A percentile compares a stretch with the other conserved stretches of the same genome.
These are phyloP conservation scores for Melieria crassipennis DNA, from an alignment of 2,888 invertebrate species.

Conservation along the genomic window DNA sequence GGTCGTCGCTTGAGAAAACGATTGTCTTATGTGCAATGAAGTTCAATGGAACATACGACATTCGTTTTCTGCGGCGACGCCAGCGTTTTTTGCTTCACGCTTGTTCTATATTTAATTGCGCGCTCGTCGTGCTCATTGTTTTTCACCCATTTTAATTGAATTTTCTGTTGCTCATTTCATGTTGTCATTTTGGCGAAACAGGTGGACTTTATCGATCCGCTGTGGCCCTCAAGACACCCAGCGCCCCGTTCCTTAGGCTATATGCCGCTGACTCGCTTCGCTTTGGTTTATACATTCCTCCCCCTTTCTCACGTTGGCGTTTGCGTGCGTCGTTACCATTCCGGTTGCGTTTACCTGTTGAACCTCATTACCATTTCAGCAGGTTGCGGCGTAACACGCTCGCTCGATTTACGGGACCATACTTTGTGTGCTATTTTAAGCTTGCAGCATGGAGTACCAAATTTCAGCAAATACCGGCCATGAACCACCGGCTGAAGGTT, in stretches of 20 bases:
- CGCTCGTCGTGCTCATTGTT: too few species aligned
- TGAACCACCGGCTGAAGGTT: neutral
- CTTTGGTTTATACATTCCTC: neutral
- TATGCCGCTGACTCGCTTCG: slow-evolving; percentile 3
- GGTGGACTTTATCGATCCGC: slow-evolving; percentile 35
- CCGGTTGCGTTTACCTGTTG: slow-evolving; percentile 20
- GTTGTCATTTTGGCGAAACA: slow-evolving; percentile 21
- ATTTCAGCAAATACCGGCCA: neutral
- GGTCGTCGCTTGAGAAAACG: too few species aligned
- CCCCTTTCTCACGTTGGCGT: neutral
- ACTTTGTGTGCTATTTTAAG: neutral
- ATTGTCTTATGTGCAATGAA: too few species aligned
- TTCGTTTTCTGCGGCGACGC: too few species aligned
- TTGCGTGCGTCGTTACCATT: neutral
- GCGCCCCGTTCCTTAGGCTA: too few species aligned
- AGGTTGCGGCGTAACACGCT: too few species aligned
- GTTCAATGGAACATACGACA: too few species aligned
- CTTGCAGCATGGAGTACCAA: neutral
- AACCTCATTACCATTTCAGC: slow-evolving; percentile 7
- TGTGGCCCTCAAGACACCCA: neutral
- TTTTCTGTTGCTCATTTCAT: neutral
- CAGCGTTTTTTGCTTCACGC: too few species aligned
- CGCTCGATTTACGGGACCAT: too few species aligned
- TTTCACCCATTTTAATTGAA: too few species aligned
- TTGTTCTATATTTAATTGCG: too few species aligned